Base-by-base conservation (phyloP, 2,113 vertebrate species). In the Penelope pileata region DNA sequence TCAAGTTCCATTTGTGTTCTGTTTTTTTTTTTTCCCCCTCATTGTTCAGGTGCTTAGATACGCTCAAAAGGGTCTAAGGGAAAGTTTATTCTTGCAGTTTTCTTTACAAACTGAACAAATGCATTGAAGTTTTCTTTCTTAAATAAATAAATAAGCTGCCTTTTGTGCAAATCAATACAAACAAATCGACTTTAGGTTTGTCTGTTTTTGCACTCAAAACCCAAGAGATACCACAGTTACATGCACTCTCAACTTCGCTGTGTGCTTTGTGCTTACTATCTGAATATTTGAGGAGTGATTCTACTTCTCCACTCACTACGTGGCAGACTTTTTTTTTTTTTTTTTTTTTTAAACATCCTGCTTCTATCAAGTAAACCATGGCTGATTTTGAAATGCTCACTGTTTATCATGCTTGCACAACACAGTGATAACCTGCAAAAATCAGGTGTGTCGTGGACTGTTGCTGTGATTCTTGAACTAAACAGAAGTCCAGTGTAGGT, bases 351-450 rank as follows among this genome's bases (percentile, higher is more conserved):
- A 36, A 59, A 10, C 14, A 12, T 83, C 54, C 8, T 21, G 23
- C 23, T 74, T 74, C 43, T 53, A 27, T 38, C 26, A 63, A 32
- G 73, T 66, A 75, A 34, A 10, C 27, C 4, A 0, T 10, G n/a
- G 5, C 42, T 67, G 36, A 34, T 26, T 45, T 73, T 38, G 60
- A 51, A 73, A 86, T 8, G 29, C 21, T 12, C 3, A 0, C 16
- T 18, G 42, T 50, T 45, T 38, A 9, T 42, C 0, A 5, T 15
- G 3, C 15, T 63, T 47, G 12, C 3, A 1, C 51, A 64, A n/a
- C 0, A 0, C 16, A 27, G 51, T 1, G 23, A 9, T 34, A 19
- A 27, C 3, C 23, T 12, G 7, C 21, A 38, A 22, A 36, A 43
- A 58, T 16, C 23, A 34, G 23, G 32, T 43, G 17, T 34, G 22